Base-by-base conservation (phyloP, 2,888 invertebrate species). In the Nephrotoma guestfalica region DNA sequence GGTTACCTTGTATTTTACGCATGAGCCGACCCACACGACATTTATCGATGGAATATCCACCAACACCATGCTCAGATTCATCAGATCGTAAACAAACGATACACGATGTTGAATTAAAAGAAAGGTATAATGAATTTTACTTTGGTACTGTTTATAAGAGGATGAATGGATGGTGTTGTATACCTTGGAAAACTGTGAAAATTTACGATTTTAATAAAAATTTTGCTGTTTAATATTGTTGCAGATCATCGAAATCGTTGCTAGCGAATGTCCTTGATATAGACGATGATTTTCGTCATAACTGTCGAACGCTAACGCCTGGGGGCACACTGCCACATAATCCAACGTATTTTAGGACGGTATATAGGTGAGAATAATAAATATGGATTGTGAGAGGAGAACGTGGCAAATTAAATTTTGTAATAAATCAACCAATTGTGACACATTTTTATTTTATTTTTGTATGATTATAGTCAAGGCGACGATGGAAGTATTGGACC, bases 261-360 rank as follows among this genome's bases (percentile, higher is more conserved):
- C 94, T 99, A 91, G 98, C 98, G 90, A 98, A 98, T 93, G 98
- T 98, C 90, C 94, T 98, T 90, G 98, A 98, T 93, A 97, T 98
- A 92, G 98, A 98, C 92, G 98, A 98, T 92, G 98, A 98, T 93
- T 97, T 97, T 93, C 94, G 96, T 90, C 96, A 96, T 92, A 94
- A 94, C 91, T 95, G 95, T 90, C 93, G 95, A 91, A 94, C 94
- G 92, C 94, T 94, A 92, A 94, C 94, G 89, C 93, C 94, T 89
- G 92, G 92, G 88, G 91, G 92, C 90, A 93, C 93, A 89, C 92
- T 93, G 89, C 91, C 93, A 89, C 93, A 93, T 89, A 93, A 93
- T 89, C 92, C 93, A 88, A 92, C 93, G 87, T 95, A 95, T 93
- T 95, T 95, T 93, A 94, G 95, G 92, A 93, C 93, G 89, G 95